phyloP scores from a whole-genome alignment of 35 echinoderm and acorn worm species.

The Anneissia japonica region DNA sequence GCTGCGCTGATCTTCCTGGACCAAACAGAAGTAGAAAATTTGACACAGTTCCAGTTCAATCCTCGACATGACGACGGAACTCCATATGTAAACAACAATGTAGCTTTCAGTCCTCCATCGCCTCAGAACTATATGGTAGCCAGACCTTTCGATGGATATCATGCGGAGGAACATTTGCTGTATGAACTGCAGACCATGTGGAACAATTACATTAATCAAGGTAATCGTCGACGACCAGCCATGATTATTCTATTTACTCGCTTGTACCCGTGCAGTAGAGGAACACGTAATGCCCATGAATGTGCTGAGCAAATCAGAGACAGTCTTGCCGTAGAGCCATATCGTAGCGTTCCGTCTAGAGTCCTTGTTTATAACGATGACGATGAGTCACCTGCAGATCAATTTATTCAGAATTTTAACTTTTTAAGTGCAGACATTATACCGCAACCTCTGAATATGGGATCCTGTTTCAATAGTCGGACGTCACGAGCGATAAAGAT shows the following conservation, averaged over 20 bases:
- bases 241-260: slow-evolving; percentile 6
- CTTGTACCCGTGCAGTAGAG: not conserved
- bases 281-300: not conserved
- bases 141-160: not conserved
- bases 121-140: slow-evolving; percentile 15
- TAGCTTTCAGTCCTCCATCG: not conserved
- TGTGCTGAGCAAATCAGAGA: slow-evolving; percentile 5
- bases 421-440: not conserved
- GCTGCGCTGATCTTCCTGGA: slow-evolving; percentile 5
- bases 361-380: not conserved
- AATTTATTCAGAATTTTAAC: too few species aligned
- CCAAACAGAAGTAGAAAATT: slow-evolving; percentile 5
- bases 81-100: slow-evolving; percentile 3
- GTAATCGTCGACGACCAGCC: not conserved
- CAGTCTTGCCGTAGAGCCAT: not conserved
- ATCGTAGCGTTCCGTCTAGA: not conserved
- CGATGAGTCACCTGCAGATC: slow-evolving; percentile 2
- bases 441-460: not conserved
- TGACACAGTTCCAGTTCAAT: slow-evolving; percentile 4
- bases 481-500: not conserved
- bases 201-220: slow-evolving; percentile 7
- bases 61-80: slow-evolving; percentile 8
- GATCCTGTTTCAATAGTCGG: not conserved
- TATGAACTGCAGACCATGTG: not conserved
- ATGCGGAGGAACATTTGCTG: not conserved